phyloP scores from a whole-genome alignment of 2,797 vertebrate genomes.

The Crenuchus spilurus region DNA sequence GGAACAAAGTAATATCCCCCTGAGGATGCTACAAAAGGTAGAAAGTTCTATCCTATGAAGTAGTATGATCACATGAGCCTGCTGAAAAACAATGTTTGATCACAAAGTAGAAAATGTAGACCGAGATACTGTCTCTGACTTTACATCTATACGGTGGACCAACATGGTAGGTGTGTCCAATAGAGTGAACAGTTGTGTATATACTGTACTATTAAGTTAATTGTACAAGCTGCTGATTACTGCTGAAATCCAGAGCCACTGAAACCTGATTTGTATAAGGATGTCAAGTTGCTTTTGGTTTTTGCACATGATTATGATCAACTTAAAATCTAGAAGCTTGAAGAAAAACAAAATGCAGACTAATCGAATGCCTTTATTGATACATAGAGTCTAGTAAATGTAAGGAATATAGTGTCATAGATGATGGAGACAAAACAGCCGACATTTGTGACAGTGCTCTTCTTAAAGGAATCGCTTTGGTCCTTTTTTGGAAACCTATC shows the following conservation, averaged over 20 bases:
- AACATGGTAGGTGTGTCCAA: too few relatives aligned
- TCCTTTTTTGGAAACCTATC: neutral
- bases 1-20: neutral
- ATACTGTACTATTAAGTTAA: too few relatives aligned
- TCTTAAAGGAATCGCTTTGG: neutral
- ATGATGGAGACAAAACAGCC: neutral
- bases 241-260: too few relatives aligned
- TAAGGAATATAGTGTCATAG: neutral
- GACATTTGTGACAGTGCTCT: neutral
- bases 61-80: neutral
- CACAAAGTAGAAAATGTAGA: too few relatives aligned
- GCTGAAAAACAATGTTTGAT: neutral
- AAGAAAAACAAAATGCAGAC: neutral
- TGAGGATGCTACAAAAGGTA: neutral
- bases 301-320: too few relatives aligned
- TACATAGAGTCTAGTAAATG: neutral
- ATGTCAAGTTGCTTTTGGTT: too few relatives aligned
- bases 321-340: too few relatives aligned
- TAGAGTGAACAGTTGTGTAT: too few relatives aligned
- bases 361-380: neutral
- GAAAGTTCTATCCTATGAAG: neutral
- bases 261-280: too few relatives aligned
- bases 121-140: too few relatives aligned
- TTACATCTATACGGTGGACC: too few relatives aligned
- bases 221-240: too few relatives aligned